These are phyloP conservation scores for Girardia tigrina DNA, from an alignment of 2,888 invertebrate species.

Conservation along the genomic window DNA sequence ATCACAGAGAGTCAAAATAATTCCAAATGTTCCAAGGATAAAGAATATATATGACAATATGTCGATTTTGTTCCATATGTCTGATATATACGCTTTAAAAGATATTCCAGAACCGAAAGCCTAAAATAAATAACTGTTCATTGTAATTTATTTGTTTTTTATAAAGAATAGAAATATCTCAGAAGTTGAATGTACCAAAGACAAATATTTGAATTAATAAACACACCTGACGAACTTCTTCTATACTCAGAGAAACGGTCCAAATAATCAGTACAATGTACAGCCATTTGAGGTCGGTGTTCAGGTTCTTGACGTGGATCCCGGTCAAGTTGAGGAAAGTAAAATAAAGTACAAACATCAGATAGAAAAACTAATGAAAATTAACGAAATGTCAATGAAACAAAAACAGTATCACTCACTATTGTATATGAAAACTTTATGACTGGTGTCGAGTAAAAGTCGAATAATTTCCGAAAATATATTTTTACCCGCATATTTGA, in stretches of 20 bases:
- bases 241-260: neutral
- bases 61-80: neutral
- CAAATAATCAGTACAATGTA: neutral
- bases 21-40: neutral
- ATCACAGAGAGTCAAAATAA: neutral
- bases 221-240: neutral
- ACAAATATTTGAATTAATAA: neutral
- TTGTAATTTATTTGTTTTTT: neutral
- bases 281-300: neutral
- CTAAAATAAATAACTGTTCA: neutral
- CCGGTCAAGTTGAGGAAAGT: neutral
- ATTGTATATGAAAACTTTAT: conserved; percentile 4
- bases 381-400: neutral
- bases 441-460: neutral
- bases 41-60: neutral
- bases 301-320: neutral
- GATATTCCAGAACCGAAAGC: neutral
- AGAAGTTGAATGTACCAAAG: neutral
- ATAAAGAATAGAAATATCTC: too few relatives aligned
- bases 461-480: neutral
- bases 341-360: neutral
- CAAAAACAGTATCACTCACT: neutral
- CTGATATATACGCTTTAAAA: neutral
- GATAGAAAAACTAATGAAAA: neutral
- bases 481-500: neutral